Conservation (phyloP, 2,797 vertebrate species). For the Paratrypauchen microcephalus region DNA sequence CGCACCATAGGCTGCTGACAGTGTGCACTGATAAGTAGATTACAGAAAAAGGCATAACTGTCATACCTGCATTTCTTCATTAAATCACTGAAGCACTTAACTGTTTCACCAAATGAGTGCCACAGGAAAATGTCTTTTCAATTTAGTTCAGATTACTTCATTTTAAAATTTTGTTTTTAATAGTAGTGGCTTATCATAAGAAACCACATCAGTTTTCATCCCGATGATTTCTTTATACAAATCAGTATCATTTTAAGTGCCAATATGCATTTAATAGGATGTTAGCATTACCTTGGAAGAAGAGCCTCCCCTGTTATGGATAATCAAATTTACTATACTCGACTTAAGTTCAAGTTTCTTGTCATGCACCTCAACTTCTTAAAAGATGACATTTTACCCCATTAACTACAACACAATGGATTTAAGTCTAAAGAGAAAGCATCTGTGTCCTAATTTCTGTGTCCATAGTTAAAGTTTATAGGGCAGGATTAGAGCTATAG, state of each 20-base stretch:
- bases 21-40: conserved; percentile 63
- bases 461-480: conserved; percentile 43
- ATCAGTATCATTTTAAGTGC: not conserved
- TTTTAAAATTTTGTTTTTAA: not conserved
- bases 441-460: not conserved
- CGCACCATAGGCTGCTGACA: conserved; percentile 50
- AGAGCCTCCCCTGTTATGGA: not conserved
- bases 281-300: not conserved
- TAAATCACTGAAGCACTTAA: conserved; percentile 53
- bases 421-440: conserved; percentile 14
- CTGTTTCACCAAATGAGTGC: conserved; percentile 24
- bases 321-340: not conserved
- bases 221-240: not conserved
- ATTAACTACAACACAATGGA: conserved; percentile 7
- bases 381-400: not conserved
- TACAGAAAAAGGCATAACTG: conserved; percentile 49
- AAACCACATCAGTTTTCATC: not conserved
- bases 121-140: not conserved
- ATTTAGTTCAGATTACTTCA: not conserved
- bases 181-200: not conserved
- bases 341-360: not conserved
- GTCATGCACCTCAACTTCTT: not conserved
- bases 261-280: not conserved
- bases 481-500: conserved; percentile 39
- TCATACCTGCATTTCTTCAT: conserved; percentile 38